Evolutionary conservation across 2,888 invertebrate genomes (phyloP).

Genomic region (Callyntrura guangdongensis): DNA sequence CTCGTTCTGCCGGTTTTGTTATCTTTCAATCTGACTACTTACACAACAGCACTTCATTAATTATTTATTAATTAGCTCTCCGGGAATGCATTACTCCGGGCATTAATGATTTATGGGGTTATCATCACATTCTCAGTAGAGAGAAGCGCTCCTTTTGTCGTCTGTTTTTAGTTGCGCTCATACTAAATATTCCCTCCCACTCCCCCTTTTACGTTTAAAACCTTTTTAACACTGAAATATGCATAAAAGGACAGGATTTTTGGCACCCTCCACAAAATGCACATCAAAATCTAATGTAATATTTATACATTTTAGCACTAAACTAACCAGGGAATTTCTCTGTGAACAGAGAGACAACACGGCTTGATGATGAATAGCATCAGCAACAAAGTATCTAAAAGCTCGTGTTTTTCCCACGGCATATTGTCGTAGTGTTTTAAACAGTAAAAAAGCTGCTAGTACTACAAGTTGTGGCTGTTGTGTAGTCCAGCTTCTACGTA

Average conservation of each 20-base stretch:
- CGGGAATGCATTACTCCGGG: conserved; percentile 38
- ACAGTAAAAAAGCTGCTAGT: no score
- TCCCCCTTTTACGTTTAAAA: background rate
- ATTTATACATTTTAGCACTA: conserved; percentile 25
- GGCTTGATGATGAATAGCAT: no score
- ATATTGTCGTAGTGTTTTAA: background rate
- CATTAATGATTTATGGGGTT: conserved; percentile 60
- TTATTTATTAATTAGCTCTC: conserved; percentile 60
- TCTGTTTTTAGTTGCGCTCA: background rate
- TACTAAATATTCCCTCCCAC: background rate
- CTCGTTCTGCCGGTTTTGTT: no score
- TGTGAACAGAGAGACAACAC: no score
- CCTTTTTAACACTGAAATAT: background rate
- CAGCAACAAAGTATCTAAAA: no score
- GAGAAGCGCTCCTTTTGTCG: background rate
- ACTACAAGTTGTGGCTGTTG: background rate
- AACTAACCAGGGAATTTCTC: background rate
- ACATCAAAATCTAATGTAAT: conserved; percentile 37
- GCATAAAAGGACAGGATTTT: conserved; percentile 25
- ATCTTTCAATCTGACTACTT: background rate
- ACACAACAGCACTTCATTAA: conserved; percentile 10
- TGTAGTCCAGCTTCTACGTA: no score
- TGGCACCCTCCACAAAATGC: background rate
- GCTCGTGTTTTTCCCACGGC: background rate
- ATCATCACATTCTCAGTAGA: background rate